Base-by-base conservation (phyloP, 2,113 vertebrate genomes). In the Todiramphus chloris region DNA sequence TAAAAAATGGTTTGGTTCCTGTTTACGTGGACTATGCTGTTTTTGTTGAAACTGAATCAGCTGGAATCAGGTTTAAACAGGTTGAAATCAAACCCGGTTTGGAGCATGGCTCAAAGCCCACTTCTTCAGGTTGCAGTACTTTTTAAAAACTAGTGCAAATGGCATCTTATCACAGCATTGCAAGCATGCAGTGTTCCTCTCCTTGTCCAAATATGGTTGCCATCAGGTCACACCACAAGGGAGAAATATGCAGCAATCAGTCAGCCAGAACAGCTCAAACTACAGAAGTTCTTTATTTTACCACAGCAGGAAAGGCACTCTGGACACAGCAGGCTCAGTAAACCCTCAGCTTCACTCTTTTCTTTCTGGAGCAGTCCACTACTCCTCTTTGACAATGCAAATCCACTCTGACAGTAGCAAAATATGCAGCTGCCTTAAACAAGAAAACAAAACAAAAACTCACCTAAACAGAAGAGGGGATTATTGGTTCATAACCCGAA, bases 131-230 rank as follows among this genome's bases (percentile, higher is more conserved):
- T 97, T 92, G 97, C 97, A 98, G 97, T 96, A 98, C 94, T 98
- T 97, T 64, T 67, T 81, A 96, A 95, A 97, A 97, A 97, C 97
- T 98, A 98, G 98, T 98, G 98, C 98, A 98, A 98, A 98, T 97
- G 94, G 94, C 89, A 97, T 97, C 97, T 96, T 95, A 97, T 98
- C 96, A 98, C 97, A 98, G 97, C 98, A 97, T 98, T 97, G 94
- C 96, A 98, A 98, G 96, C 93, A 83, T 93, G 96, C 97, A 96
- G 87, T 84, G 89, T 95, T 96, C 96, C 98, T 97, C 97, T 95
- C 95, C 94, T 94, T 96, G 90, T 92, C 91, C 87, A 87, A 94
- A 94, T 44, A 76, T 21, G 78, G 96, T 89, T 92, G 93, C 92
- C 90, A 79, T 95, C 77, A 82, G 83, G 96, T 96, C 90, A 96